A percentile compares a stretch with the other conserved stretches of the same genome.
phyloP scores from a whole-genome alignment of 1,140 invertebrate genomes.

The Drosophila erecta region DNA sequence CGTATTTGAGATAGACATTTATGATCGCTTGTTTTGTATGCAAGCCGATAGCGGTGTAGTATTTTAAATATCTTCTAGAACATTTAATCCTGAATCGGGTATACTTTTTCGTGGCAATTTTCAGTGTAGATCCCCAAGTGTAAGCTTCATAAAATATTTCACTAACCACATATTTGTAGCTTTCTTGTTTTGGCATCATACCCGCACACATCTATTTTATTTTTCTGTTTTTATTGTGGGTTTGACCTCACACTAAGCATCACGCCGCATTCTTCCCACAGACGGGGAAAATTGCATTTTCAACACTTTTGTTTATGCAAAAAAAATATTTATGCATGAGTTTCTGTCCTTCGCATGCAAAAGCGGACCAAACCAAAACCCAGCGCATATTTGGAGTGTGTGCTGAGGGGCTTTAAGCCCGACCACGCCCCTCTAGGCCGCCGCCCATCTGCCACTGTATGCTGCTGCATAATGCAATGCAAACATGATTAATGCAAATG shows the following conservation, averaged over 20 bases:
- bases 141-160: constrained; percentile 3
- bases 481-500: constrained; percentile 83
- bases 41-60: too few relatives aligned
- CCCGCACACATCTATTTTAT: constrained; percentile 3
- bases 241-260: constrained; percentile 69
- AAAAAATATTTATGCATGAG: constrained; percentile 68
- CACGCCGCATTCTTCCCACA: constrained; percentile 8
- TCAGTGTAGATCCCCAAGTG: neutral
- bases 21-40: too few relatives aligned
- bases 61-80: too few relatives aligned
- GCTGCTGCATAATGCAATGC: constrained; percentile 79
- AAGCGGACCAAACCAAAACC: neutral
- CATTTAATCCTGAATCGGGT: too few relatives aligned
- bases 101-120: neutral
- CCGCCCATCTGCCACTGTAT: constrained; percentile 42
- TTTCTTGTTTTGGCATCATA: neutral
- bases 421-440: constrained; percentile 21
- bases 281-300: constrained; percentile 72
- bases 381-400: constrained; percentile 25
- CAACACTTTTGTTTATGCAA: constrained; percentile 82
- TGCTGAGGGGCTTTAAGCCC: constrained; percentile 54
- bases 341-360: constrained; percentile 20
- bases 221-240: constrained; percentile 52
- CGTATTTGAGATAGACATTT: too few relatives aligned
- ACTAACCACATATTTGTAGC: neutral